Evolutionary conservation across 2,113 vertebrate genomes (phyloP).

Genomic region (Motacilla alba): DNA sequence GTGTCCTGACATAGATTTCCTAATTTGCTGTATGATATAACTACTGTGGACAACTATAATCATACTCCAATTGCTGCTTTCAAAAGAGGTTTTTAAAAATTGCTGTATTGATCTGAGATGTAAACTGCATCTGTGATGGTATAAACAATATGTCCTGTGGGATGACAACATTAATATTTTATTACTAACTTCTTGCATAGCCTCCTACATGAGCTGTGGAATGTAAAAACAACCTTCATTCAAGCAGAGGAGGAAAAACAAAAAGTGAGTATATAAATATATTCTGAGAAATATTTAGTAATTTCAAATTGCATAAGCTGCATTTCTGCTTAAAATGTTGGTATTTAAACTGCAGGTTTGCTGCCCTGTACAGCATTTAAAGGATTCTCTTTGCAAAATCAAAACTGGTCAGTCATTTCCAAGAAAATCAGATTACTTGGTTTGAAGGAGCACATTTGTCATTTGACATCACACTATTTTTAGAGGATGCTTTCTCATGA

Average conservation of each 20-base stretch:
- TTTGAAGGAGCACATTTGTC: neutral
- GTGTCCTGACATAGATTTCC: constrained; percentile 44
- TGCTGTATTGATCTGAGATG: neutral
- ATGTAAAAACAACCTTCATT: neutral
- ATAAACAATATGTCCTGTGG: constrained; percentile 22
- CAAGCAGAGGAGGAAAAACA: constrained; percentile 1
- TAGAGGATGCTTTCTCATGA: neutral
- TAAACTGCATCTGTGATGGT: constrained; percentile 18
- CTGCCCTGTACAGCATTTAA: neutral
- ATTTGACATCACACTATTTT: neutral
- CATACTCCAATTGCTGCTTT: constrained; percentile 23
- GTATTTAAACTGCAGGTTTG: neutral
- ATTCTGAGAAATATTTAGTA: neutral
- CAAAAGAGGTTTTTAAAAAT: constrained; percentile 7
- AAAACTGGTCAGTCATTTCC: neutral
- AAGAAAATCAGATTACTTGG: neutral
- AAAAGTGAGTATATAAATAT: neutral
- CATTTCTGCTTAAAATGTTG: neutral
- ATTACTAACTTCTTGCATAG: neutral
- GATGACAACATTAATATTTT: constrained; percentile 15
- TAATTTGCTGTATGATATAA: constrained; percentile 60
- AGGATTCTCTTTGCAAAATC: neutral
- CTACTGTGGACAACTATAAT: constrained; percentile 46
- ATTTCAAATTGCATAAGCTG: neutral
- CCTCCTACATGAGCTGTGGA: neutral